Evolutionary conservation across 2,113 vertebrate genomes (phyloP), one percentile per base, ranked within the genome.

Genomic region (Labrus mixtus): DNA sequence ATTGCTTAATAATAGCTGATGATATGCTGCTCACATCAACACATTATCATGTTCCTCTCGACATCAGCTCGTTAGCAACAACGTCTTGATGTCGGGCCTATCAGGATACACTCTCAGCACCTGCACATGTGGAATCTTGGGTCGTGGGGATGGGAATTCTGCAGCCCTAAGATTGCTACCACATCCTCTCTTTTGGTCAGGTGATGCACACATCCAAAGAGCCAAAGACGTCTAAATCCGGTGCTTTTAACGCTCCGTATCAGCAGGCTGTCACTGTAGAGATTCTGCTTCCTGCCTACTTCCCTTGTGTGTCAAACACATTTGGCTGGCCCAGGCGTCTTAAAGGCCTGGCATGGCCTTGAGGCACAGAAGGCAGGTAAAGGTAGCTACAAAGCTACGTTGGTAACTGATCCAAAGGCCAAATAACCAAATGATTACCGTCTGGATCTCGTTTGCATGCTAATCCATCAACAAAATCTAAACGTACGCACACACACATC

Each of bases 1-100:
- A 93, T 91, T 91, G 84, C 83, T 79, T 87, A 91, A 92, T 92
- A 93, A 92, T 93, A 92, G 90, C 85, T 36, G 54, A 90, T 87
- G 86, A 91, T 87, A 84, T 82, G 88, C 81, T 58, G 78, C 91
- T 90, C 84, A 85, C 82, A 86, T 88, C 82, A 68, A 81, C 82
- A 68, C 87, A 93, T 94, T 91, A 87, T 82, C 90, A 90, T 86
- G 84, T 86, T 81, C 79, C 86, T 89, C 81, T 88, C 75, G 63
- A 82, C 83, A 50, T 72, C 64, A 60, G 76, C 76, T 91, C 59
- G 37, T 82, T 89, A 89, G 85, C 70, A 37, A 63, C 33, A 61
- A 46, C 22, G 39, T 50, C 8, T 10, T 11, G 58, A 72, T 39
- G 50, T 25, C n/a, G 2, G 58, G 70, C 60, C 76, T 39, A 68